A percentile compares a stretch with the other conserved stretches of the same genome.
Conservation (phyloP, 2,797 vertebrate species). For the Mormyrops boulengeri region DNA sequence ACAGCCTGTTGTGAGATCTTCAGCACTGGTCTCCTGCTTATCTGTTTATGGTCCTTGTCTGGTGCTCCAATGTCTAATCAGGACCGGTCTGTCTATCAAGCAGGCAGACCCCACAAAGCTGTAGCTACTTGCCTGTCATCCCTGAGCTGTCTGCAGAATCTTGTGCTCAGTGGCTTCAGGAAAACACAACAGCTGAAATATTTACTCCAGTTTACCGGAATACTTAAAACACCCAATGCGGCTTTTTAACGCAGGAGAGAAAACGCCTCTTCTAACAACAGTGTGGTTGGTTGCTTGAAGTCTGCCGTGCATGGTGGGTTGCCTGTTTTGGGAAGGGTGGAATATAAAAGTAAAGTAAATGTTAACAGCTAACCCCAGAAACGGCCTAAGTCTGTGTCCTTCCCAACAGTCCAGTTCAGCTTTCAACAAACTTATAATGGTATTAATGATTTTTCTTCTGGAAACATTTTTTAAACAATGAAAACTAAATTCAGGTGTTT, state of each 20-base stretch:
- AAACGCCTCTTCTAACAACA: neutral
- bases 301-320: neutral
- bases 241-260: neutral
- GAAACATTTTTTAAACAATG: neutral
- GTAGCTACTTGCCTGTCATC: neutral
- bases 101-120: neutral
- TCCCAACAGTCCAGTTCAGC: neutral
- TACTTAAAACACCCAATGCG: neutral
- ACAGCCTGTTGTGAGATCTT: conserved; percentile 16
- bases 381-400: neutral
- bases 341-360: neutral
- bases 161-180: no score
- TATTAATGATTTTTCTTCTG: neutral
- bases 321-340: neutral
- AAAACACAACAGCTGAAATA: neutral
- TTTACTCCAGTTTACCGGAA: neutral
- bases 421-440: neutral
- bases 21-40: neutral
- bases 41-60: neutral
- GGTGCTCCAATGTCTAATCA: neutral
- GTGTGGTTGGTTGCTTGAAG: neutral
- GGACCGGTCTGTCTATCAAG: neutral
- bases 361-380: neutral
- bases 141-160: neutral
- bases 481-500: neutral